A percentile compares a stretch with the other conserved stretches of the same genome.
These are phyloP conservation scores for Patiria pectinifera DNA, from an alignment of 53 echinoderm and acorn worm genomes.

Conservation along the genomic window DNA sequence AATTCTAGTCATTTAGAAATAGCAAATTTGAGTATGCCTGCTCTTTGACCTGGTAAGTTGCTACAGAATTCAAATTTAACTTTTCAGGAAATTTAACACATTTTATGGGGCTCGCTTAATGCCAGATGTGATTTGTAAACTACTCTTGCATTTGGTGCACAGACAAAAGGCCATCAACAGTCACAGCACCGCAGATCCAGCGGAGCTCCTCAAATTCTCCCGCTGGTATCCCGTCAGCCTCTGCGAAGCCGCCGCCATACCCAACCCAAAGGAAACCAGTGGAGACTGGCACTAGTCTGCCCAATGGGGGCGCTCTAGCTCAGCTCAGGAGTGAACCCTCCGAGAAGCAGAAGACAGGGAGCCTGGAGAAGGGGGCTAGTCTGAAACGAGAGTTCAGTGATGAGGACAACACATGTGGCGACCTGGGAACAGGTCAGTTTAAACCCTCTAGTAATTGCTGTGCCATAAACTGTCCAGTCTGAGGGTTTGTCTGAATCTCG, in stretches of 20 bases:
- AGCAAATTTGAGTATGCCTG: no score
- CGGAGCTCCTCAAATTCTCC: not conserved
- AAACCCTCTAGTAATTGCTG: no score
- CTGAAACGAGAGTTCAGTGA: slow-evolving; percentile 70
- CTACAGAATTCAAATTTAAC: no score
- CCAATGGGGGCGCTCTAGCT: slow-evolving; percentile 61
- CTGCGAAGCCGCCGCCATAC: slow-evolving; percentile 36
- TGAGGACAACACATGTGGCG: slow-evolving; percentile 81
- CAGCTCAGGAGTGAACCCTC: slow-evolving; percentile 36
- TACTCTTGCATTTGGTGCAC: not conserved
- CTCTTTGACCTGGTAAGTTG: no score
- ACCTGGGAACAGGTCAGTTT: slow-evolving; percentile 80
- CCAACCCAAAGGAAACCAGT: slow-evolving; percentile 45
- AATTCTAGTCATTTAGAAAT: no score
- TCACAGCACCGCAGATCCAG: slow-evolving; percentile 6
- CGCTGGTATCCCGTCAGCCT: not conserved
- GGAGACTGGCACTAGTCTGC: slow-evolving; percentile 36
- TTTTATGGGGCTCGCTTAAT: no score
- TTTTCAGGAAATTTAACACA: no score
- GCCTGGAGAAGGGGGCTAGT: slow-evolving; percentile 32
- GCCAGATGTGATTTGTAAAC: no score
- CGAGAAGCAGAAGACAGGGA: slow-evolving; percentile 31
- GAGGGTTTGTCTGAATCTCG: no score
- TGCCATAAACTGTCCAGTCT: no score
- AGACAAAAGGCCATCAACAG: slow-evolving; percentile 49